These are phyloP conservation scores for Anser cygnoides DNA, from an alignment of 2,113 vertebrate species.

Conservation along the genomic window DNA sequence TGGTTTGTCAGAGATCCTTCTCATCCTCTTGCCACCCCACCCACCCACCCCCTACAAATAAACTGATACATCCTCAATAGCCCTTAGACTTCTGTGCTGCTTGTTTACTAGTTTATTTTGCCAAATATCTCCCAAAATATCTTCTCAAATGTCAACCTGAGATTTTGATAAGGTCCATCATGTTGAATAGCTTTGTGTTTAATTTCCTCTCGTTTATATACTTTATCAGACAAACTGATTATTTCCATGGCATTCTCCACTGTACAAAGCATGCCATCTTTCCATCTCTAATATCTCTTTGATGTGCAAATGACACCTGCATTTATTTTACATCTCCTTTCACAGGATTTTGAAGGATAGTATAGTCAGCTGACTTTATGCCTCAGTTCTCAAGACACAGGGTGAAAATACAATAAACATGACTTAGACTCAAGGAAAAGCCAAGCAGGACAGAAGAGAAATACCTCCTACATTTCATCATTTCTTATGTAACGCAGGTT, in stretches of 20 bases:
- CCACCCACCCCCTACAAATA: not conserved
- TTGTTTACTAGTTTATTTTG: constrained; percentile 9
- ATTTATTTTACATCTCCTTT: constrained; percentile 52
- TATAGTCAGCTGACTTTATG: constrained; percentile 44
- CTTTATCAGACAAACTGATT: constrained; percentile 34
- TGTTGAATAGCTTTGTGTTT: constrained; percentile 6
- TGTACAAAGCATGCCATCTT: constrained; percentile 16
- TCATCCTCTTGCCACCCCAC: not conserved
- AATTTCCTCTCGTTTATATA: constrained; percentile 59
- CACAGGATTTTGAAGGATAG: constrained; percentile 17
- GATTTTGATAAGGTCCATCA: not conserved
- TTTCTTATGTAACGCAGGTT: not conserved
- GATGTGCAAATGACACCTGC: constrained; percentile 22
- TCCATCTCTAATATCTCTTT: constrained; percentile 27
- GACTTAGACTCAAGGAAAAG: not conserved
- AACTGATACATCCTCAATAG: not conserved
- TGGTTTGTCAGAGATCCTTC: not conserved
- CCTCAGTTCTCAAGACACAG: not conserved
- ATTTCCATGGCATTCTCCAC: constrained; percentile 47
- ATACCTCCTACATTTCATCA: not conserved
- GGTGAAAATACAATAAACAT: not conserved
- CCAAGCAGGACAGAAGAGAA: not conserved
- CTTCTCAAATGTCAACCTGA: not conserved
- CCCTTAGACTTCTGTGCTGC: not conserved
- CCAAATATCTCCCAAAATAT: not conserved